Base-by-base conservation (phyloP, 1,140 invertebrate genomes). In the Eulimnadia texana region DNA sequence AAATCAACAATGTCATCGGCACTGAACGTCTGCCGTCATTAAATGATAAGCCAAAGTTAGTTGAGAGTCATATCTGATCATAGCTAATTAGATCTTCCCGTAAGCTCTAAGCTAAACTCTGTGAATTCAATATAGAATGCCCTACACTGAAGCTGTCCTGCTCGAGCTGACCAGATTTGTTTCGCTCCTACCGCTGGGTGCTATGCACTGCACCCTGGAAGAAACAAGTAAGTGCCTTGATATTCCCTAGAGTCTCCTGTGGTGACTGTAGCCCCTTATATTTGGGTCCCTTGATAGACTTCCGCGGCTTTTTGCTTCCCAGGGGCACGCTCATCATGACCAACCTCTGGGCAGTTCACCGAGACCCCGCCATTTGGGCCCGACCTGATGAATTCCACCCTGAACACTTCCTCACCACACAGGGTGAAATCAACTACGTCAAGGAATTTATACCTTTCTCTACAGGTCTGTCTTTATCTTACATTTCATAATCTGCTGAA, bases 1-100 rank as follows among this genome's bases (percentile, higher is more conserved):
- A 88, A 70, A 77, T 90, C 19, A 76, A 80, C 24, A 66, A 69
- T 0, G 72, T 77, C 2, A 68, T 86, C 16, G 76, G 76, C 0
- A 25, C 47, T 1, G 51, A 61, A 3, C 20, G 60, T 13, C n/a
- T 52, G n/a, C 60, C 60, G 33, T 29, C 27, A 20, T 13, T n/a
- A n/a, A 28, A 57, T 23, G 60, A 61, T 52, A 2, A 65, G 71
- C 25, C 22, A 2, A 61, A n/a, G 62, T 53, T 33, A 28, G 3
- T 2, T 11, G 3, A n/a, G 28, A n/a, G 23, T 0, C 16, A 25
- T 50, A 0, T 50, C n/a, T 50, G 20, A 50, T 50, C 47, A 1
- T 16, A 50, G 47, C 16, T 50, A 16, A 16, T 1, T 16, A 50
- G 1, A 1, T 50, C 1, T 1, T 50, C 1, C n/a, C n/a, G n/a